Percentiles rank a stretch among this genome's conserved stretches.
Conservation (phyloP, 2,113 vertebrate species). For the Grammomys surdaster region DNA sequence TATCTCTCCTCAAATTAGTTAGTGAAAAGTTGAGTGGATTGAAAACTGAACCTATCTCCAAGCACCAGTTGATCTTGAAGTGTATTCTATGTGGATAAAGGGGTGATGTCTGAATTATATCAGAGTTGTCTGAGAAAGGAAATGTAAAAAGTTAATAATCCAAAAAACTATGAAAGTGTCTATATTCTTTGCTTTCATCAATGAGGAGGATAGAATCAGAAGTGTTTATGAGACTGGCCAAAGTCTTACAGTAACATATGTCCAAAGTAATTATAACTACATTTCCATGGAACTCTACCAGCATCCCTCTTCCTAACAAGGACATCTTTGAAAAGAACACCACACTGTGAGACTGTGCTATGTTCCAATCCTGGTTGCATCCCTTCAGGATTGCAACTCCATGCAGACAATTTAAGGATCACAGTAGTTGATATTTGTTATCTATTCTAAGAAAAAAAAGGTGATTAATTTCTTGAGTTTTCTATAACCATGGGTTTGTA, state of each 20-base stretch:
- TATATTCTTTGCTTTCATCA: neutral
- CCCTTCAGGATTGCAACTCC: neutral
- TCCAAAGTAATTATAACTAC: neutral
- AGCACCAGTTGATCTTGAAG: neutral
- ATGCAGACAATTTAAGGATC: neutral
- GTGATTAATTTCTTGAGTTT: neutral
- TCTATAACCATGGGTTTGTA: no score
- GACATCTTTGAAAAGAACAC: neutral
- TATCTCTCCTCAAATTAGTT: neutral
- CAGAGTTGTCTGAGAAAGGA: neutral
- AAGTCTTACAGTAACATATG: neutral
- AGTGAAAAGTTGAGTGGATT: neutral
- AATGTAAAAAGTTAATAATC: neutral
- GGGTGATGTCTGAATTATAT: neutral
- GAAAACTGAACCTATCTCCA: neutral
- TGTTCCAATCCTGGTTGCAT: neutral
- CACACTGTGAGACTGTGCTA: neutral
- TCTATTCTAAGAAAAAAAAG: neutral
- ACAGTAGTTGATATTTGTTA: neutral
- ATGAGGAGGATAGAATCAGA: neutral
- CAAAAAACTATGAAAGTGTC: neutral
- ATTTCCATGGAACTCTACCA: neutral
- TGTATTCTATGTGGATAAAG: fast-evolving
- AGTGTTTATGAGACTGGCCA: neutral
- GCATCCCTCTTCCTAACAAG: neutral